Evolutionary conservation across 2,113 vertebrate species (phyloP).

Genomic region (Addax nasomaculatus): DNA sequence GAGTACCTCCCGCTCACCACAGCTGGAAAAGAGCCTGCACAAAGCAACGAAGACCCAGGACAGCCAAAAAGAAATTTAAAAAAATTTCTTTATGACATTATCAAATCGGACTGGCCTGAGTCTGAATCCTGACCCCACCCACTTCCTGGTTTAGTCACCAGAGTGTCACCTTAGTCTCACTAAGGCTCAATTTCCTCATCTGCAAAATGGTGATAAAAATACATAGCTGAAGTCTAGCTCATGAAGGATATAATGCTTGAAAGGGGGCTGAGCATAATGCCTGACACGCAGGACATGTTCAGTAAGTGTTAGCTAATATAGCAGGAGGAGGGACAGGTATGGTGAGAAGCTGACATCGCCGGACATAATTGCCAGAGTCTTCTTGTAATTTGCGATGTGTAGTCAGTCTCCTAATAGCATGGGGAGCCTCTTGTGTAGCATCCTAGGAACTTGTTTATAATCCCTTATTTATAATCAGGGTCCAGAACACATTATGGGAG

Average conservation of each 20-base stretch:
- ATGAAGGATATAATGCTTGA: not conserved
- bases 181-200: not conserved
- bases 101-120: not conserved
- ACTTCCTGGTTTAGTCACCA: not conserved
- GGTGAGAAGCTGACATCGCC: not conserved
- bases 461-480: not conserved
- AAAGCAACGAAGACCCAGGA: not conserved
- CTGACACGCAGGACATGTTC: not conserved
- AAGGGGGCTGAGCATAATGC: not conserved
- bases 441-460: not conserved
- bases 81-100: not conserved
- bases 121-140: not conserved
- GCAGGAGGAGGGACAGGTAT: not conserved
- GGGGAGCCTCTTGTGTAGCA: not conserved
- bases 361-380: not conserved
- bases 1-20: not conserved
- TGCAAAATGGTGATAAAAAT: not conserved
- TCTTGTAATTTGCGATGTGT: not conserved
- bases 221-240: not conserved
- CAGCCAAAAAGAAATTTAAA: not conserved
- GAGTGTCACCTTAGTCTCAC: not conserved
- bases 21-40: not conserved
- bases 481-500: not conserved
- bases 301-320: not conserved
- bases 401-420: not conserved